A percentile compares a stretch with the other conserved stretches of the same genome.
phyloP scores from a whole-genome alignment of 2,888 invertebrate genomes.

The Lepidochitona cinerea region DNA sequence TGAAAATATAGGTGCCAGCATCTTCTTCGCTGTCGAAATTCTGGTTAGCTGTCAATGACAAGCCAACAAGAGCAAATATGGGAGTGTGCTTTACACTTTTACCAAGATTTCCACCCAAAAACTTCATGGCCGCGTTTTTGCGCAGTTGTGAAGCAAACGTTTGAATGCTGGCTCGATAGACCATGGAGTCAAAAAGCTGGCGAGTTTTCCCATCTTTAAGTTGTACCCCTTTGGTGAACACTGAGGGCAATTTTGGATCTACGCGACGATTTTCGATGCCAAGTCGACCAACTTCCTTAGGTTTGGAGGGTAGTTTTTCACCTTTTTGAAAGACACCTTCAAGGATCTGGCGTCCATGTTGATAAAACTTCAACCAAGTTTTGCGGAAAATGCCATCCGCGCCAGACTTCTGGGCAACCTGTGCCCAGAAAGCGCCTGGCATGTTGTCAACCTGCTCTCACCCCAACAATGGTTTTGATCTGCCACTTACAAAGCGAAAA shows the following conservation, averaged over 20 bases:
- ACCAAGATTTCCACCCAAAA: constrained; percentile 13
- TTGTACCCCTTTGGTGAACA: background rate
- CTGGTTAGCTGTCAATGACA: constrained; percentile 34
- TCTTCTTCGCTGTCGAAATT: constrained; percentile 15
- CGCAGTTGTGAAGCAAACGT: constrained; percentile 39
- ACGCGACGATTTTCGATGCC: background rate
- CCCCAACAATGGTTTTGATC: too few relatives aligned
- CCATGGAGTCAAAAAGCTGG: too few relatives aligned
- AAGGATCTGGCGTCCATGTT: background rate
- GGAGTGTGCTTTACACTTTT: constrained; percentile 31
- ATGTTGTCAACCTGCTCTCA: too few relatives aligned
- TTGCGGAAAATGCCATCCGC: background rate
- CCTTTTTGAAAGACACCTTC: background rate
- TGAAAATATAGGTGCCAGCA: constrained; percentile 24
- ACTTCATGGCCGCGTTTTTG: constrained; percentile 37
- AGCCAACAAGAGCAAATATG: constrained; percentile 42
- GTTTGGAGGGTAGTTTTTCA: background rate
- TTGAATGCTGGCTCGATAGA: constrained; percentile 30
- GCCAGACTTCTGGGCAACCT: background rate
- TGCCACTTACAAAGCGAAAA: too few relatives aligned
- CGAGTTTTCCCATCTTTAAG: constrained; percentile 10
- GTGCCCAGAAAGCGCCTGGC: background rate
- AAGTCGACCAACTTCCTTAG: background rate
- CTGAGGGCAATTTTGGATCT: background rate
- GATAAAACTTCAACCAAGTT: background rate